Percentiles rank a stretch among this genome's conserved stretches.
These are phyloP conservation scores for Pseudomyrmex cubaensis DNA, from an alignment of 1,140 invertebrate species.

Conservation along the genomic window DNA sequence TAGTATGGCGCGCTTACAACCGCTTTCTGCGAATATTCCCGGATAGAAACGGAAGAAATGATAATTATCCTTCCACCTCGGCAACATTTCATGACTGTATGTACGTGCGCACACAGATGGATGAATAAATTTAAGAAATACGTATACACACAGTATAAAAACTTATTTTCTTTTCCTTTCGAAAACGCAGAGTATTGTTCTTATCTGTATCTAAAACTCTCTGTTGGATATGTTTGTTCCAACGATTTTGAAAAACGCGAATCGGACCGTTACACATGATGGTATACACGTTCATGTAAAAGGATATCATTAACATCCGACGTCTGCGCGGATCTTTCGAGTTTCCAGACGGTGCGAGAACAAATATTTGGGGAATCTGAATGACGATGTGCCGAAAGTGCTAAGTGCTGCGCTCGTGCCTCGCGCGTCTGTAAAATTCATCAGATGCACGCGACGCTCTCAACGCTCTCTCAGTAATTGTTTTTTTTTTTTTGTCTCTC, in stretches of 20 bases:
- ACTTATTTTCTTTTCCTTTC: neutral
- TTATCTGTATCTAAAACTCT: too few species aligned
- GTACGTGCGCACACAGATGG: neutral
- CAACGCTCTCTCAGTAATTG: neutral
- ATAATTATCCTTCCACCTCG: conserved; percentile 29
- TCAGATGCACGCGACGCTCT: conserved; percentile 29
- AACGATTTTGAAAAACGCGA: neutral
- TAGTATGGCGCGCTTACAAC: neutral
- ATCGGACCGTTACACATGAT: neutral
- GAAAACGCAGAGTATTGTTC: neutral
- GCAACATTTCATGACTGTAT: neutral
- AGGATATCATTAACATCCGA: neutral
- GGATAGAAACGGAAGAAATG: conserved; percentile 26
- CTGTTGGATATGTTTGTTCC: too few species aligned
- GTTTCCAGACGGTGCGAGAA: conserved; percentile 34
- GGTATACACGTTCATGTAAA: conserved; percentile 18
- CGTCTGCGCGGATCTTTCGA: neutral
- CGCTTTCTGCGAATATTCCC: conserved; percentile 13
- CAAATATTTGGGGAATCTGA: conserved; percentile 48
- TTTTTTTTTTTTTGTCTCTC: neutral
- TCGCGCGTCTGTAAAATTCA: conserved; percentile 50
- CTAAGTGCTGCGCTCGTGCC: conserved; percentile 33
- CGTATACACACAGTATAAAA: neutral
- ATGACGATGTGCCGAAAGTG: conserved; percentile 28
- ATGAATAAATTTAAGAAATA: neutral